Percentiles rank a stretch among this genome's conserved stretches.
These are phyloP conservation scores for Bathynomus jamesi DNA, from an alignment of 1,140 invertebrate species.

Conservation along the genomic window DNA sequence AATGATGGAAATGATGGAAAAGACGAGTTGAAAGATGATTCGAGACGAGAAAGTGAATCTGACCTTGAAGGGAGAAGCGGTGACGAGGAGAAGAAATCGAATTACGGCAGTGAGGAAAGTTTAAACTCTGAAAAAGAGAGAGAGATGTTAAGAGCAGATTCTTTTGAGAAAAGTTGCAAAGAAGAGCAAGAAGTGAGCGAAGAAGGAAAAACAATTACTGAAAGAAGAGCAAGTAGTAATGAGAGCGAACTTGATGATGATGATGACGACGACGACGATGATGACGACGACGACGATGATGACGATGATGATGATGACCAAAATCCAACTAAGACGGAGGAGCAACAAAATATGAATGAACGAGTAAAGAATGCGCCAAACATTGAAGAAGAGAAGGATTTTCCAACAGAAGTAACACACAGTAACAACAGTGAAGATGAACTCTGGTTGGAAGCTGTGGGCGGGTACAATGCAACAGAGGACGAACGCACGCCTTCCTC, in stretches of 20 bases:
- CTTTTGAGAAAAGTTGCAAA: too few relatives aligned
- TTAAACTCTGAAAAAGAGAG: too few relatives aligned
- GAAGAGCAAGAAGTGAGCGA: background rate
- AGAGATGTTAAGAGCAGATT: too few relatives aligned
- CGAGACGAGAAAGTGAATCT: too few relatives aligned
- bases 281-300: background rate
- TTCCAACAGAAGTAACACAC: too few relatives aligned
- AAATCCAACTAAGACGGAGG: background rate
- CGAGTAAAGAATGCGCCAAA: background rate
- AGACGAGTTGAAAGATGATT: too few relatives aligned
- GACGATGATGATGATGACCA: background rate
- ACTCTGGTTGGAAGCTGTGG: background rate
- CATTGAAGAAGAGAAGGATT: background rate
- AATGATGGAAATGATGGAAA: too few relatives aligned
- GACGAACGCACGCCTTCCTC: background rate
- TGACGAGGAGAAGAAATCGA: too few relatives aligned
- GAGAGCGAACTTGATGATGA: background rate
- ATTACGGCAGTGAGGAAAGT: too few relatives aligned
- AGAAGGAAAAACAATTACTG: background rate
- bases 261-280: background rate
- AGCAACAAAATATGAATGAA: background rate
- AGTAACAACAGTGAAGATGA: background rate
- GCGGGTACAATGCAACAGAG: background rate
- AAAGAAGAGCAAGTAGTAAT: background rate
- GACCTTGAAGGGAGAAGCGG: too few relatives aligned